phyloP scores from a whole-genome alignment of 2,888 invertebrate genomes.

The Lissocephala sabroskyi region DNA sequence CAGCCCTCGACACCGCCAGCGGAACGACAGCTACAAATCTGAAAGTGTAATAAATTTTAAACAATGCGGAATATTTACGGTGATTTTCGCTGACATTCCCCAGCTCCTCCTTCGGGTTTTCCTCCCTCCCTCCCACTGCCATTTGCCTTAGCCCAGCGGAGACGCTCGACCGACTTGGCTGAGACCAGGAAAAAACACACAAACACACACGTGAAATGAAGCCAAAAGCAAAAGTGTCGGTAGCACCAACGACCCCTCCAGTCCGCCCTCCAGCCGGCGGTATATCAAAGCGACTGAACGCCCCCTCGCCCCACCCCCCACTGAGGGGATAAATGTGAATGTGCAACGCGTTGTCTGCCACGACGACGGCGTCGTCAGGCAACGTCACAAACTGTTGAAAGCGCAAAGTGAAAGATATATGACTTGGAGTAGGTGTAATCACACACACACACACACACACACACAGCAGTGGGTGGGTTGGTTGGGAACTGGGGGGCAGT shows the following conservation, averaged over 20 bases:
- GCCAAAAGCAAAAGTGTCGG: conserved; percentile 33
- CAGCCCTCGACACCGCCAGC: background rate
- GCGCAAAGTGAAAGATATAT: conserved; percentile 64
- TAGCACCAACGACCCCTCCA: conserved; percentile 21
- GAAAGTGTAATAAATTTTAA: conserved; percentile 64
- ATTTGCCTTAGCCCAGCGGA: no score
- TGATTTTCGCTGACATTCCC: conserved; percentile 62
- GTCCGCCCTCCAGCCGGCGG: conserved; percentile 31
- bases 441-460: conserved; percentile 32
- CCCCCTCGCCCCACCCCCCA: no score
- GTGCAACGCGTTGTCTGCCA: conserved; percentile 19
- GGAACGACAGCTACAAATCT: conserved; percentile 28
- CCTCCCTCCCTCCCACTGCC: no score
- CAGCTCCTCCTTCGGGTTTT: conserved; percentile 39
- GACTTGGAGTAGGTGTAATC: conserved; percentile 62
- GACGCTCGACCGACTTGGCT: no score
- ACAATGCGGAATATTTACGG: conserved; percentile 63
- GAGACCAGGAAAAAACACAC: background rate
- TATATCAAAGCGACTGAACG: conserved; percentile 54
- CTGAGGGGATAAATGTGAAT: conserved; percentile 48
- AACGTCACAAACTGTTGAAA: conserved; percentile 64
- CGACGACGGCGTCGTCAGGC: conserved; percentile 33
- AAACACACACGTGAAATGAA: background rate
- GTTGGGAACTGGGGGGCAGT: background rate
- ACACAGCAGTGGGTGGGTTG: conserved; percentile 2